phyloP scores from a whole-genome alignment of 2,888 invertebrate genomes.

The Thera obeliscata region DNA sequence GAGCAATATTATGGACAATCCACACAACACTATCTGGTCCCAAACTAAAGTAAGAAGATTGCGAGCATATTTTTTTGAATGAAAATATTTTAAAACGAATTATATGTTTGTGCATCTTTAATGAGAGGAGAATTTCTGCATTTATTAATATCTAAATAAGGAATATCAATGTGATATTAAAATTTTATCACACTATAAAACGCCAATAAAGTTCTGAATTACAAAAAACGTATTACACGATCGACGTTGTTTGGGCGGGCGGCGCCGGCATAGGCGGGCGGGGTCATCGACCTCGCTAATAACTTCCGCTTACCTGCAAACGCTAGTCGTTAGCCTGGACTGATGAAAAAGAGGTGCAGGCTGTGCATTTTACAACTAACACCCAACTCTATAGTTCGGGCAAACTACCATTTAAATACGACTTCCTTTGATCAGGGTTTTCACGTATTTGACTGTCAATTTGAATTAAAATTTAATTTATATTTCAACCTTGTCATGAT shows the following conservation, averaged over 20 bases:
- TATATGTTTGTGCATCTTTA: too few species aligned
- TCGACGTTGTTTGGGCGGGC: slow-evolving; percentile 69
- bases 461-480: too few species aligned
- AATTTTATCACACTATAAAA: slow-evolving; percentile 35
- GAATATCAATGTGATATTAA: slow-evolving; percentile 25
- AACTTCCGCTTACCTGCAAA: slow-evolving; percentile 79
- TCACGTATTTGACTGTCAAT: too few species aligned
- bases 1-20: too few species aligned
- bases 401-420: too few species aligned
- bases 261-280: slow-evolving; percentile 45
- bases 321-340: slow-evolving; percentile 60
- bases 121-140: not conserved
- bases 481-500: too few species aligned
- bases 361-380: slow-evolving; percentile 32
- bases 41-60: too few species aligned
- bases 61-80: too few species aligned
- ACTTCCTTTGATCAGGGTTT: too few species aligned
- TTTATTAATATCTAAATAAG: slow-evolving; percentile 11
- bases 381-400: too few species aligned
- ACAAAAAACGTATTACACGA: slow-evolving; percentile 47
- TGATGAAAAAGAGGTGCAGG: slow-evolving; percentile 48
- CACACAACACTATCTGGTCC: too few species aligned
- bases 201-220: slow-evolving; percentile 37
- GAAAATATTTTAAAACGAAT: too few species aligned
- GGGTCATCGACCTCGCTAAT: slow-evolving; percentile 72